phyloP scores from a whole-genome alignment of 1,140 invertebrate species.

The Manduca sexta region DNA sequence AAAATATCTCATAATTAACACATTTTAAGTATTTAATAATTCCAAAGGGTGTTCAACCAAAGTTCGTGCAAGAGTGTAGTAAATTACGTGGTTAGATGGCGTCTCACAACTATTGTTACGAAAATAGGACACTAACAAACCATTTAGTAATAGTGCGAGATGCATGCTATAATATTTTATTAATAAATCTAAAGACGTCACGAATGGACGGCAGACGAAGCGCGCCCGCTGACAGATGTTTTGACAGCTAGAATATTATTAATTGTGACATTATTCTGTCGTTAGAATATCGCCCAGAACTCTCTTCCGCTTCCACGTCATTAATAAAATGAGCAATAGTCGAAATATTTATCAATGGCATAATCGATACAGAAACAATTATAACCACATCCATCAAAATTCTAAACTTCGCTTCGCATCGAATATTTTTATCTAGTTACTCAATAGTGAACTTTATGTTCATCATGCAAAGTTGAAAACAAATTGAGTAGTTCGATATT shows the following conservation, averaged over 20 bases:
- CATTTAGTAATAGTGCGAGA: no score
- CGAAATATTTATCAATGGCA: constrained; percentile 72
- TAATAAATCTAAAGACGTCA: constrained; percentile 50
- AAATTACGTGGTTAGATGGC: no score
- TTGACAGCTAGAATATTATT: constrained; percentile 68
- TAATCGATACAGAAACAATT: constrained; percentile 74
- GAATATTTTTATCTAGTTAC: constrained; percentile 27
- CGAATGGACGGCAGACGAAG: constrained; percentile 38
- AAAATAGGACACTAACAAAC: no score
- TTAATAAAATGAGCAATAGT: constrained; percentile 73
- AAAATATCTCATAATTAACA: no score
- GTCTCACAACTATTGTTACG: no score
- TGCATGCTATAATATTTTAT: constrained; percentile 10
- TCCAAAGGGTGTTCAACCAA: no score
- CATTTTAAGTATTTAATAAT: no score
- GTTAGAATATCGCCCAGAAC: constrained; percentile 54
- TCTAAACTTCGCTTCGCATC: constrained; percentile 45
- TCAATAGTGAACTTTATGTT: background rate
- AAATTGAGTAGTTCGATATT: background rate
- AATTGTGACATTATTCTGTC: constrained; percentile 67
- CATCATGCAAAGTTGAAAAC: background rate
- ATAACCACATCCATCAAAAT: constrained; percentile 72
- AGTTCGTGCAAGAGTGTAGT: no score
- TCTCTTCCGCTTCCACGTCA: constrained; percentile 68
- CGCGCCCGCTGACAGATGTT: constrained; percentile 60